phyloP scores from a whole-genome alignment of 1,140 invertebrate genomes.

The Calycopis cecrops region DNA sequence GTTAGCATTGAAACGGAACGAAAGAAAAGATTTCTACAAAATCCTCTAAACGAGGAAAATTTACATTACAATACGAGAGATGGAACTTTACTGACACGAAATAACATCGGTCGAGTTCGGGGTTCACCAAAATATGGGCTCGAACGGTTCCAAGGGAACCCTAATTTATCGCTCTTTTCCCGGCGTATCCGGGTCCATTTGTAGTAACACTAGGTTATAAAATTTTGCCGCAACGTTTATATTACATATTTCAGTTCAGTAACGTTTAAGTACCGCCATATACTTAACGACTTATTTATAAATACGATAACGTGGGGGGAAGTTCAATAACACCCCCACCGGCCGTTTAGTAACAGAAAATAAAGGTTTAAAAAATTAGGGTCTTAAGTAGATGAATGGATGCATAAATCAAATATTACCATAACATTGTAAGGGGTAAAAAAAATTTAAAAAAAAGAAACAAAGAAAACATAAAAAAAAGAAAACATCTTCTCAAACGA shows the following conservation, averaged over 20 bases:
- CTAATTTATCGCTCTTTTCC: conserved; percentile 39
- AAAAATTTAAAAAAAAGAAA: too few relatives aligned
- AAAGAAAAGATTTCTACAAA: conserved; percentile 46
- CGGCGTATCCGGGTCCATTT: conserved; percentile 22
- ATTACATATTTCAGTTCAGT: not conserved
- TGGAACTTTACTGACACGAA: conserved; percentile 50
- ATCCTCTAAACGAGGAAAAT: conserved; percentile 52
- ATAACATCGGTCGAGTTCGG: conserved; percentile 40
- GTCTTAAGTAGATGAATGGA: too few relatives aligned
- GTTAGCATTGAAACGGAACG: conserved; percentile 51
- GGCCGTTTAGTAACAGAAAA: too few relatives aligned
- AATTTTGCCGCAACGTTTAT: conserved; percentile 19
- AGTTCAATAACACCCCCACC: too few relatives aligned
- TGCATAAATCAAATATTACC: too few relatives aligned
- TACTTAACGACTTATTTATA: not conserved
- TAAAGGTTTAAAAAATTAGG: too few relatives aligned
- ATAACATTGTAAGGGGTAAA: too few relatives aligned
- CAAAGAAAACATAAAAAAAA: too few relatives aligned
- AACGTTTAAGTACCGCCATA: not conserved
- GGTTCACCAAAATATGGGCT: conserved; percentile 21
- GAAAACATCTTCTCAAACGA: too few relatives aligned
- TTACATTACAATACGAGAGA: conserved; percentile 63
- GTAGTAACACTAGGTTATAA: conserved; percentile 33
- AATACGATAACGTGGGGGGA: too few relatives aligned
- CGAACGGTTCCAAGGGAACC: conserved; percentile 25